These are phyloP conservation scores for Itoplectis maculator DNA, from an alignment of 2,888 invertebrate species.

Conservation along the genomic window DNA sequence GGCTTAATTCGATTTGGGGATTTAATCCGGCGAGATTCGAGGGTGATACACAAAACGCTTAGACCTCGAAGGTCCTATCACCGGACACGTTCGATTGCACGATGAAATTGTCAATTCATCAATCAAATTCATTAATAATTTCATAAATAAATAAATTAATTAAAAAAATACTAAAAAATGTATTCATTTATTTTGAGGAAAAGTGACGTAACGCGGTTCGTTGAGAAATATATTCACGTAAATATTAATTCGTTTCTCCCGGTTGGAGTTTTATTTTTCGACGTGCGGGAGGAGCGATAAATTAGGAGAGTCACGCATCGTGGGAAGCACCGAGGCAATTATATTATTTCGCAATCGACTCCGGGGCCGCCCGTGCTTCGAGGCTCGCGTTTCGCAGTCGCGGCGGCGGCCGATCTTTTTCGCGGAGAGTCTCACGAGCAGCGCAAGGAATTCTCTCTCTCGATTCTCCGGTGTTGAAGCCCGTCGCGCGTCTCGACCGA, in stretches of 20 bases:
- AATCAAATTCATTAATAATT: no score
- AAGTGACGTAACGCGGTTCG: conserved; percentile 44
- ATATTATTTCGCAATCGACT: conserved; percentile 66
- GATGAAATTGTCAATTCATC: neutral
- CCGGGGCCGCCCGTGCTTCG: neutral
- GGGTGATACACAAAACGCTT: conserved; percentile 71
- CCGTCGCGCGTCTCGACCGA: conserved; percentile 22
- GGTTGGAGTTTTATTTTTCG: conserved; percentile 44
- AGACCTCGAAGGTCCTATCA: neutral
- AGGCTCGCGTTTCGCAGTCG: no score
- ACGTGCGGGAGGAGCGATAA: conserved; percentile 62
- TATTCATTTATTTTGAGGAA: conserved; percentile 23
- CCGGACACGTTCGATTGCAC: neutral
- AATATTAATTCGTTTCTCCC: conserved; percentile 57
- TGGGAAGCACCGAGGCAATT: conserved; percentile 68
- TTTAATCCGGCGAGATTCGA: conserved; percentile 70
- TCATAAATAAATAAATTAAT: no score
- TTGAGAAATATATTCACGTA: conserved; percentile 42
- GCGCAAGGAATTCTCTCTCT: conserved; percentile 47
- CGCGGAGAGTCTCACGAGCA: conserved; percentile 57
- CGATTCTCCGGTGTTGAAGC: conserved; percentile 54
- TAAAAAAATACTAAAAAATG: no score
- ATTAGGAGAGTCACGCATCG: conserved; percentile 68
- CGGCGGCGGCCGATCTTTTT: conserved; percentile 53
- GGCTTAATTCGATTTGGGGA: conserved; percentile 74